A percentile compares a stretch with the other conserved stretches of the same genome.
These are phyloP conservation scores for Solenopsis invicta DNA, from an alignment of 1,140 invertebrate genomes.

Conservation along the genomic window DNA sequence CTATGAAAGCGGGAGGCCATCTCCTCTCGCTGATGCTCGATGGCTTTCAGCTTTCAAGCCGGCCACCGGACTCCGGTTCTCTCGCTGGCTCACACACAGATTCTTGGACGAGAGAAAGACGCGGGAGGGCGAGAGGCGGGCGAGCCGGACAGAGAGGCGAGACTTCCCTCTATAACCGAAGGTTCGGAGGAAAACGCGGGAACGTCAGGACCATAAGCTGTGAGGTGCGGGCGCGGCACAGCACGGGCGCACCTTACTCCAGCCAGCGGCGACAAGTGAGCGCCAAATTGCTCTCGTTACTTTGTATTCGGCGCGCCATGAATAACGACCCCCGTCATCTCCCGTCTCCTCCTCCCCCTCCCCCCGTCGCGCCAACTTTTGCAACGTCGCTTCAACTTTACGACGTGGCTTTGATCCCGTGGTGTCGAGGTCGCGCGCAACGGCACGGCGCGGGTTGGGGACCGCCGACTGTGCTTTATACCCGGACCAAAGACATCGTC, in stretches of 20 bases:
- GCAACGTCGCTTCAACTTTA: constrained; percentile 41
- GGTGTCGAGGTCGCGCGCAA: not conserved
- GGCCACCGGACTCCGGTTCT: constrained; percentile 8
- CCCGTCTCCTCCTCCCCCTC: not conserved
- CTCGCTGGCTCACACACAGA: not conserved
- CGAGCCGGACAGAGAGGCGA: no score
- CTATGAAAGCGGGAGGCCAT: constrained; percentile 22
- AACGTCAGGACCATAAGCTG: constrained; percentile 34
- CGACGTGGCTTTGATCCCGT: constrained; percentile 45
- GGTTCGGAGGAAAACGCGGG: constrained; percentile 17
- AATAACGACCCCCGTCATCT: constrained; percentile 38
- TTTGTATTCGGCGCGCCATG: constrained; percentile 57
- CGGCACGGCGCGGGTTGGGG: not conserved
- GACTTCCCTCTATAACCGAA: constrained; percentile 7
- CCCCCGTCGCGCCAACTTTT: constrained; percentile 15
- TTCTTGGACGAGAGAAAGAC: not conserved
- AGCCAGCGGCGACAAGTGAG: constrained; percentile 39
- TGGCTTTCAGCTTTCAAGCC: constrained; percentile 27
- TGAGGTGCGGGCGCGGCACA: not conserved
- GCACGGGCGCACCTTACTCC: not conserved
- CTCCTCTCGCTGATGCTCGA: constrained; percentile 1
- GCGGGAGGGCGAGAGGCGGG: not conserved
- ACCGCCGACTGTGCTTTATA: not conserved
- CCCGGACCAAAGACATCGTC: not conserved
- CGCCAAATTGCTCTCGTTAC: constrained; percentile 62